Conservation (phyloP, 2,113 vertebrate species). For the Plectropomus leopardus region DNA sequence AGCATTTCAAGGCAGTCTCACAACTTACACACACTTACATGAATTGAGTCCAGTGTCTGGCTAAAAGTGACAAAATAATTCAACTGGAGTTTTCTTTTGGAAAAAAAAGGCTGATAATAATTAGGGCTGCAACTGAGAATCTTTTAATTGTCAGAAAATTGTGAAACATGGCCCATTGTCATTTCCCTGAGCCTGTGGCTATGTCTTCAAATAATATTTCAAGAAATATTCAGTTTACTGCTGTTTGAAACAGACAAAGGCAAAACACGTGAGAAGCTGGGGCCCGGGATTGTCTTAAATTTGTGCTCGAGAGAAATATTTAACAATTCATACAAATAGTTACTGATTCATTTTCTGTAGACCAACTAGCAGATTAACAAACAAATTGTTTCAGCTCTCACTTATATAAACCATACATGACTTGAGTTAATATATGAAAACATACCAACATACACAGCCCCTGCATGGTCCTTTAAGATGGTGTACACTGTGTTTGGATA, state of each 20-base stretch:
- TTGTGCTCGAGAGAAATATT: too few species aligned
- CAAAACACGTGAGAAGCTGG: too few species aligned
- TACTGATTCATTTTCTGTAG: not conserved
- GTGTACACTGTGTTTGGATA: conserved; percentile 3
- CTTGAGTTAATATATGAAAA: not conserved
- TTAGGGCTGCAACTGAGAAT: not conserved
- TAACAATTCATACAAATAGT: not conserved
- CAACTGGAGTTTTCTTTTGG: too few species aligned
- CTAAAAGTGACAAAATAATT: too few species aligned
- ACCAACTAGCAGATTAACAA: not conserved
- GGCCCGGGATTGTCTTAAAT: too few species aligned
- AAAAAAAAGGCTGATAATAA: not conserved
- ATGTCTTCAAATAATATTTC: not conserved
- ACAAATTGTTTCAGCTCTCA: not conserved
- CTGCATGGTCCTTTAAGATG: not conserved
- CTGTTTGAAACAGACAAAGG: too few species aligned
- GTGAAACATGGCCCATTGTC: not conserved
- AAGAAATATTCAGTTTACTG: too few species aligned
- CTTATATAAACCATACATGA: not conserved
- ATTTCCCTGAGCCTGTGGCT: not conserved
- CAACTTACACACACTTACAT: not conserved
- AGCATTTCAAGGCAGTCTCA: not conserved
- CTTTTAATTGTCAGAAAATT: not conserved
- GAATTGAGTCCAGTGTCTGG: not conserved
- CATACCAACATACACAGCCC: not conserved